Evolutionary conservation across 2,888 invertebrate species (phyloP).

Genomic region (Blastobasis adustella): DNA sequence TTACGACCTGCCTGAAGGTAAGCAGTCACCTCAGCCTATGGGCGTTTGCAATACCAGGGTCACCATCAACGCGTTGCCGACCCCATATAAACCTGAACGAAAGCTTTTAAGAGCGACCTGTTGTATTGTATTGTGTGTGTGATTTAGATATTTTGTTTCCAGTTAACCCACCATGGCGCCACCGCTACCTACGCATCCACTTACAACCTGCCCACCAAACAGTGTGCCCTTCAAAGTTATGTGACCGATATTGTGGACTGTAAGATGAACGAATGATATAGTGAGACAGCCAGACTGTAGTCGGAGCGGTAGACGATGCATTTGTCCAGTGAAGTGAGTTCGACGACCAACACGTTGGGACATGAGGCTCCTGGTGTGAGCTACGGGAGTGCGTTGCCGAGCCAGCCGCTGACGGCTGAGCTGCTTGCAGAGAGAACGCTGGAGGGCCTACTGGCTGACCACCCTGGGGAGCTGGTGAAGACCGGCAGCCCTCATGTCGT

Average conservation of each 20-base stretch:
- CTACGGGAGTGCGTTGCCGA: conserved; percentile 55
- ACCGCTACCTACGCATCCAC: background rate
- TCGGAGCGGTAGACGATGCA: conserved; percentile 76
- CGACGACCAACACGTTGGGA: conserved; percentile 76
- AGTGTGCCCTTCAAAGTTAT: conserved; percentile 31
- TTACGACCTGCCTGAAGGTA: too few species aligned
- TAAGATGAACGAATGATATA: conserved; percentile 21
- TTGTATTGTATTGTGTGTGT: too few species aligned
- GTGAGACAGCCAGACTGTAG: background rate
- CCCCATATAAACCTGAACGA: too few species aligned
- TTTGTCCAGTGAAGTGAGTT: conserved; percentile 85
- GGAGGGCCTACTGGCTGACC: conserved; percentile 89
- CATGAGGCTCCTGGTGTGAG: conserved; percentile 67
- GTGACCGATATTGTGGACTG: conserved; percentile 49
- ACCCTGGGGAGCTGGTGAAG: conserved; percentile 93
- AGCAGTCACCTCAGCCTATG: too few species aligned
- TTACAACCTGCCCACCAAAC: conserved; percentile 1
- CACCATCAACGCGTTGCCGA: too few species aligned
- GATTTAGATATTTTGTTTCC: background rate
- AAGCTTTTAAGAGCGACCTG: too few species aligned
- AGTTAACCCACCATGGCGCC: conserved; percentile 8
- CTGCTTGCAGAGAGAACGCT: conserved; percentile 88
- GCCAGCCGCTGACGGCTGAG: conserved; percentile 84
- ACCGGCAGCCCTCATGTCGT: conserved; percentile 97
- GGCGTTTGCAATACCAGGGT: too few species aligned